These are phyloP conservation scores for Teleogryllus oceanicus DNA, from an alignment of 2,888 invertebrate genomes.

Conservation along the genomic window DNA sequence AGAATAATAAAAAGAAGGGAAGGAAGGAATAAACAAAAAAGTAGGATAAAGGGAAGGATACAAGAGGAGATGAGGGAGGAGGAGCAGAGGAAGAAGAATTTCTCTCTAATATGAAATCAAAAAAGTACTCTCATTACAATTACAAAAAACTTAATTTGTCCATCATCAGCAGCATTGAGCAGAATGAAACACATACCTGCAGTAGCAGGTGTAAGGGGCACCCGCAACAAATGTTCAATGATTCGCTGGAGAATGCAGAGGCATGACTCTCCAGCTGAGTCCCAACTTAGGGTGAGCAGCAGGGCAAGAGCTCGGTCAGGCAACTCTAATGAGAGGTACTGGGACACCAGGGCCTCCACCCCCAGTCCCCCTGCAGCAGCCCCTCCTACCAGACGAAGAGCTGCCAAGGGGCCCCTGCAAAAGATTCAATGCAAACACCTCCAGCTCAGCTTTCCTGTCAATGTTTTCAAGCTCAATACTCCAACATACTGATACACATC, in stretches of 20 bases:
- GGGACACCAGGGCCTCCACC: conserved; percentile 58
- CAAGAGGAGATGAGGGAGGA: no score
- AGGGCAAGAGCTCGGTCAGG: conserved; percentile 67
- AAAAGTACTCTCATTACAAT: no score
- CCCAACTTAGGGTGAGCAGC: conserved; percentile 71
- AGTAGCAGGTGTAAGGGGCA: conserved; percentile 55
- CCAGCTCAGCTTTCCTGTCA: no score
- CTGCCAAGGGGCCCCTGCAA: conserved; percentile 55
- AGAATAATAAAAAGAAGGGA: no score
- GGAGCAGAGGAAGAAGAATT: no score
- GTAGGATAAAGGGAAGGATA: no score
- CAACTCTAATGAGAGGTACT: conserved; percentile 62
- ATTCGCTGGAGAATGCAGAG: conserved; percentile 72
- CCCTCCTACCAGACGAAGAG: conserved; percentile 54
- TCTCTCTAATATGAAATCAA: no score
- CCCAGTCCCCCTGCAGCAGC: conserved; percentile 51
- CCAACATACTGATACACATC: not conserved
- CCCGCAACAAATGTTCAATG: conserved; percentile 61
- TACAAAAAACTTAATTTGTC: no score
- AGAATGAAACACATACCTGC: no score
- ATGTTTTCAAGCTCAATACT: not conserved
- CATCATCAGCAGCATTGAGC: no score
- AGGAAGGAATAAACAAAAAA: no score
- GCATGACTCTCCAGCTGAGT: conserved; percentile 68
- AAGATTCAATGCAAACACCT: not conserved